Percentiles rank a stretch among this genome's conserved stretches.
Conservation (phyloP, 2,113 vertebrate species). For the Gymnogyps californianus region DNA sequence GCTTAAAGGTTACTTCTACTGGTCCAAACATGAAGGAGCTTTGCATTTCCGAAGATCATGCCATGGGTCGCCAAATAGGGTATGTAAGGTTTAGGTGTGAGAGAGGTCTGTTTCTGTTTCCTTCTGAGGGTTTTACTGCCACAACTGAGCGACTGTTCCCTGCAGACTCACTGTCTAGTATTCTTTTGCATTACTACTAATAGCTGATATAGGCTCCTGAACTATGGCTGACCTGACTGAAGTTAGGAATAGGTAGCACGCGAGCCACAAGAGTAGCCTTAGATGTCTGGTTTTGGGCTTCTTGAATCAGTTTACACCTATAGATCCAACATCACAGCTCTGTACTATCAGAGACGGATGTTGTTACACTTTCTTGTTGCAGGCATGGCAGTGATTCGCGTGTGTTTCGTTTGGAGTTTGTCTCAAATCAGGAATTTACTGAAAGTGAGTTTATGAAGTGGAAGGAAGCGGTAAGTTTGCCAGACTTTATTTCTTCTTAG, state of each 20-base stretch:
- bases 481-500: not conserved
- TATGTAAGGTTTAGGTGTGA: not conserved
- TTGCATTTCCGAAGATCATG: not conserved
- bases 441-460: conserved; percentile 99
- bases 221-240: not conserved
- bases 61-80: not conserved
- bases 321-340: not conserved
- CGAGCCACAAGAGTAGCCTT: not conserved
- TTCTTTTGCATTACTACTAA: not conserved
- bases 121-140: not conserved
- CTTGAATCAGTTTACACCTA: not conserved
- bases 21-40: not conserved
- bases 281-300: not conserved
- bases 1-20: not conserved
- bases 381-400: conserved; percentile 94
- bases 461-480: conserved; percentile 94
- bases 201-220: not conserved
- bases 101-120: not conserved
- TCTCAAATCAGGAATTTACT: conserved; percentile 98
- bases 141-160: not conserved
- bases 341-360: not conserved
- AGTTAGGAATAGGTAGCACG: not conserved
- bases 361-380: not conserved
- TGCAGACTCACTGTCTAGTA: not conserved
- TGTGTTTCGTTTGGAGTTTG: conserved; percentile 96